Conservation (phyloP, 2,797 vertebrate genomes). For the Molossus molossus region DNA sequence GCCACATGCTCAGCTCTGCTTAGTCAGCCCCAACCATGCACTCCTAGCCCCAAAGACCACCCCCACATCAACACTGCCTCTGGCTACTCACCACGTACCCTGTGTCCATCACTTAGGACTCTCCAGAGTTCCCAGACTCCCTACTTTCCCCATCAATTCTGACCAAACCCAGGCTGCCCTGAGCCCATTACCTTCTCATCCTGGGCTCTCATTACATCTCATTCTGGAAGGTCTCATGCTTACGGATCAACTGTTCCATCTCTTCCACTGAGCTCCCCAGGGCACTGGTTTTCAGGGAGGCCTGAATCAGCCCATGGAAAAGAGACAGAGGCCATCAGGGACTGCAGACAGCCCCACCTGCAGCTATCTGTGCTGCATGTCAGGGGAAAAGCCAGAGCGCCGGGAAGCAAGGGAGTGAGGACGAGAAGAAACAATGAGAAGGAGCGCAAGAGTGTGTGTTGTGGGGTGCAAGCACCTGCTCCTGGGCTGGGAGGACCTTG, state of each 20-base stretch:
- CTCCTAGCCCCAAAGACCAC: neutral
- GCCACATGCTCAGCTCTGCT: neutral
- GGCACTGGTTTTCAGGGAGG: constrained; percentile 92
- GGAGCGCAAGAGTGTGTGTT: accelerated
- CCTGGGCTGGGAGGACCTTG: constrained; percentile 92
- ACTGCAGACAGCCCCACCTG: neutral
- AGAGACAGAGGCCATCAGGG: neutral
- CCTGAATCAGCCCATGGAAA: constrained; percentile 84
- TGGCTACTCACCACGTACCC: neutral
- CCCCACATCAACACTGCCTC: accelerated
- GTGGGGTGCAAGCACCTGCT: constrained; percentile 85
- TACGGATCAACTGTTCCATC: constrained; percentile 92
- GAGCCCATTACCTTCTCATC: constrained; percentile 93
- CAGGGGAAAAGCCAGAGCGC: neutral
- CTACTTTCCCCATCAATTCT: neutral
- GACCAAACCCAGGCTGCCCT: neutral
- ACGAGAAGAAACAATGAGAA: neutral
- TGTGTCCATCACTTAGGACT: accelerated
- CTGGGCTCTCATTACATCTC: constrained; percentile 89
- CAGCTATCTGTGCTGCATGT: neutral
- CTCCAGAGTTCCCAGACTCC: neutral
- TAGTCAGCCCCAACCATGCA: neutral
- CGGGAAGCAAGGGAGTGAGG: neutral
- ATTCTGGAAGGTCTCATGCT: constrained; percentile 94
- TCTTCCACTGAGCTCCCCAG: constrained; percentile 93